Conservation (phyloP, 2,113 vertebrate genomes). For the Tenrec ecaudatus region DNA sequence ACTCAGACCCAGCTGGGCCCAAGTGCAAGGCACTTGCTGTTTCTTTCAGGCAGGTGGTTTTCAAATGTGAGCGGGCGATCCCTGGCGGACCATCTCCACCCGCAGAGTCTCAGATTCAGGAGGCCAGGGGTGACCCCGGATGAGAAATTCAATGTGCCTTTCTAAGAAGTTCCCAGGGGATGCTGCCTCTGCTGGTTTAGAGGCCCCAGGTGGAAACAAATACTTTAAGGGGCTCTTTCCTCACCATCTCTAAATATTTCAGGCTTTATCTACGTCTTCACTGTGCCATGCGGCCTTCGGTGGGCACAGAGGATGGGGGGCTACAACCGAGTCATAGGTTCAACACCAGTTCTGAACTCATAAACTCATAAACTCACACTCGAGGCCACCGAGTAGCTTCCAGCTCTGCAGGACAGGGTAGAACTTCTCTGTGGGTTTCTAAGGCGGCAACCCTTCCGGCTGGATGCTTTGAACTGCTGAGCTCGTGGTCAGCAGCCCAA, state of each 20-base stretch:
- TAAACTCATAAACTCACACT: neutral
- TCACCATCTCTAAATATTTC: neutral
- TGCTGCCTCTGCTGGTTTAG: neutral
- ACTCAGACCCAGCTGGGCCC: neutral
- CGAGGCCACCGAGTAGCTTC: neutral
- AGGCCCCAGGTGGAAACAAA: neutral
- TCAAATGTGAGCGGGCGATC: neutral
- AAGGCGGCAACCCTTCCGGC: no score
- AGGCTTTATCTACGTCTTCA: neutral
- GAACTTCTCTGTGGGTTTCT: no score
- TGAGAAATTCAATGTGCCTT: neutral
- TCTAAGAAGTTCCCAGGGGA: neutral
- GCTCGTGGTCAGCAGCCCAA: no score
- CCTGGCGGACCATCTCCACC: neutral
- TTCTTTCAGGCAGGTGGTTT: neutral
- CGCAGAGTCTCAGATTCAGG: neutral
- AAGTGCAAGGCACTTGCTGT: neutral
- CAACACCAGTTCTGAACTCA: neutral
- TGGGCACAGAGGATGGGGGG: no score
- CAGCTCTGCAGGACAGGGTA: neutral
- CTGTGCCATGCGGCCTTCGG: neutral
- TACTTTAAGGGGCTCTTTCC: neutral
- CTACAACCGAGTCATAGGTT: neutral
- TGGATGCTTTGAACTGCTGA: no score
- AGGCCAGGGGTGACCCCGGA: neutral